Conservation (phyloP, 2,888 invertebrate species). For the Lasioglossum marginatum region DNA sequence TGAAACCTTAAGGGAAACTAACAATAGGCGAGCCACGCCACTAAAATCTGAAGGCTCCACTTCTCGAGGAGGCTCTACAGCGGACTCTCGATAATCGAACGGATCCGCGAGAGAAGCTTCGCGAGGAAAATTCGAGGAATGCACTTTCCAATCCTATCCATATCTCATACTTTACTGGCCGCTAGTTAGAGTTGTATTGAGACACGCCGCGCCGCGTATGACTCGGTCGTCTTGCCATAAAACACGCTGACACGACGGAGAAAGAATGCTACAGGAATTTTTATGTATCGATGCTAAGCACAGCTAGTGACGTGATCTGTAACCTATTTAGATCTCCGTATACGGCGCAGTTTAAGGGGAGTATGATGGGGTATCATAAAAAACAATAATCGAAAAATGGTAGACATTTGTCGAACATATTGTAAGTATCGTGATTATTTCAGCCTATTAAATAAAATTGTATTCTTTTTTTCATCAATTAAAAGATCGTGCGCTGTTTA, state of each 20-base stretch:
- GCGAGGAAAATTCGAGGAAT: not conserved
- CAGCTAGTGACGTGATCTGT: not conserved
- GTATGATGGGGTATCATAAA: no score
- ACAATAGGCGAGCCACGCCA: not conserved
- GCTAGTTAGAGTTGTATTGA: not conserved
- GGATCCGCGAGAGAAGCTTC: not conserved
- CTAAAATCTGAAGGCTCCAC: not conserved
- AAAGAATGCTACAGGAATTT: not conserved
- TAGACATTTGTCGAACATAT: no score
- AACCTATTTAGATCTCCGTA: not conserved
- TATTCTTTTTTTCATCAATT: no score
- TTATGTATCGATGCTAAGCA: not conserved
- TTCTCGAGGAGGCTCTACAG: not conserved
- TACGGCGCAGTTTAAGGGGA: no score
- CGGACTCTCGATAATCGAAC: not conserved
- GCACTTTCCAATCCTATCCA: slow-evolving; percentile 5
- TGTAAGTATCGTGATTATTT: no score
- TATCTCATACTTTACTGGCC: not conserved
- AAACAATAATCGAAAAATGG: no score
- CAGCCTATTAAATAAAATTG: no score
- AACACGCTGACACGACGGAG: not conserved
- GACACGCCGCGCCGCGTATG: not conserved
- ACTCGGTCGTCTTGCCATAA: not conserved
- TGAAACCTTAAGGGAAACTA: not conserved
- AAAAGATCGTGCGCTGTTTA: no score